Conservation (phyloP, 64 coral and sea anemone species). For the Pocillopora verrucosa region DNA sequence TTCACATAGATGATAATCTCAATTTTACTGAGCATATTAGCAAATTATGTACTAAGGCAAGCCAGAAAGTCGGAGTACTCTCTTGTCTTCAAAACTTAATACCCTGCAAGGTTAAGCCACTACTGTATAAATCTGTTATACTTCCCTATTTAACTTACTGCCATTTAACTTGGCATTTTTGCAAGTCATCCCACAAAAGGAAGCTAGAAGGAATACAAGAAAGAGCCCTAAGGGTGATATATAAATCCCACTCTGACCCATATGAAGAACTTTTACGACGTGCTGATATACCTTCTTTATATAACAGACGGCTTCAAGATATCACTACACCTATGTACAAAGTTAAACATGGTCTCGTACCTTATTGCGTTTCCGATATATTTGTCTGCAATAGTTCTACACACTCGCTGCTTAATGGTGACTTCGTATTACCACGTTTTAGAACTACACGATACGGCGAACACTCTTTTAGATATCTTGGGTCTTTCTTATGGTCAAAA, state of each 20-base stretch:
- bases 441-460: no score
- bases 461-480: no score
- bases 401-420: no score
- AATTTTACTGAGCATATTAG: background rate
- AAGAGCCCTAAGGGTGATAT: background rate
- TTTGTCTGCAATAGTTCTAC: no score
- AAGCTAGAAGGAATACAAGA: background rate
- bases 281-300: no score
- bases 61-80: background rate
- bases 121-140: background rate
- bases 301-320: no score
- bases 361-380: no score
- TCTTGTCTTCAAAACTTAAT: background rate
- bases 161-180: no score
- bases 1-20: background rate
- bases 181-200: background rate
- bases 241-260: background rate
- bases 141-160: background rate
- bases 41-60: background rate
- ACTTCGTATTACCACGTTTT: no score
- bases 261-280: background rate
- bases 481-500: no score
- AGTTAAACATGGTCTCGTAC: no score
- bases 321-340: no score
- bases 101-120: background rate